Evolutionary conservation across 2,113 vertebrate species (phyloP), one percentile per base, ranked within the genome.

Genomic region (Psittacus erithacus): DNA sequence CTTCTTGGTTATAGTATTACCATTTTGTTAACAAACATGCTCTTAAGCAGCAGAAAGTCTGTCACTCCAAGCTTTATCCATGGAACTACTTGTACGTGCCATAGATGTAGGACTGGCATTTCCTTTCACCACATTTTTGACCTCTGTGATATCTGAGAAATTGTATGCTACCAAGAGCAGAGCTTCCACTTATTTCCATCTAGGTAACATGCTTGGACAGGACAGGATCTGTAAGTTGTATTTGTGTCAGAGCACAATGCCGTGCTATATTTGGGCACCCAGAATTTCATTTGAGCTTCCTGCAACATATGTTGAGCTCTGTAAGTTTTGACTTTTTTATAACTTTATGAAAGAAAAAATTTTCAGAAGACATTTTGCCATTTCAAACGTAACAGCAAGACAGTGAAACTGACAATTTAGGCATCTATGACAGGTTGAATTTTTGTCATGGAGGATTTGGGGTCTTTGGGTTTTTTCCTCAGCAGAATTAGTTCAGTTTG

Each of bases 101-200:
- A 24, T n/a, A 77, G 39, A 1, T 0, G 16, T 7, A 60, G 35
- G 29, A 64, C 11, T 65, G 22, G 3, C 1, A 5, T 22, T 6
- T 19, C 8, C 18, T 82, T 82, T 65, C 29, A 79, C 2, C 8
- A 20, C 11, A 28, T 77, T 85, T 86, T 64, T 63, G 2, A 63
- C 13, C 1, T 57, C 15, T 9, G 4, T 33, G 20, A 13, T 60
- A 39, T 31, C 70, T n/a, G 13, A 85, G 47, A 93, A 83, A 70
- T 18, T 55, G 12, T 38, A 9, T 46, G 17, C 41, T 55, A 53
- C 23, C 25, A 73, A 46, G 6, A 65, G n/a, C 11, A 77, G 7
- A 2, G 4, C 17, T 90, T 90, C 13, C 17, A 39, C 29, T 74
- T 74, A 47, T 50, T 76, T 86, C 33, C 4, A 0, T 39, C 27